A percentile compares a stretch with the other conserved stretches of the same genome.
Conservation (phyloP, 2,113 vertebrate species). For the Chaetodon auriga region DNA sequence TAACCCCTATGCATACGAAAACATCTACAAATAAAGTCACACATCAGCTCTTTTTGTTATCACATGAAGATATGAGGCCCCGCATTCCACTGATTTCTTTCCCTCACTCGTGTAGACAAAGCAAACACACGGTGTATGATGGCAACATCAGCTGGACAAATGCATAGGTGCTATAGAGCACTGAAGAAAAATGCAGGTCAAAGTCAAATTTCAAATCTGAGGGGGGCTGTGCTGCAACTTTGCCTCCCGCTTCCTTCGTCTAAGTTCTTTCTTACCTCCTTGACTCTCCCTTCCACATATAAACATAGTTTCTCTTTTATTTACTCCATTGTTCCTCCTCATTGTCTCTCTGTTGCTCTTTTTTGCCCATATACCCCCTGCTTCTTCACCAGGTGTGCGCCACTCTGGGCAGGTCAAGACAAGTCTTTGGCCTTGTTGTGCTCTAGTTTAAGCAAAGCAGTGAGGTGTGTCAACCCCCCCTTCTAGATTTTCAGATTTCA, state of each 20-base stretch:
- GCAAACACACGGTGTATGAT: conserved; percentile 61
- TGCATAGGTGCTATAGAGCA: background rate
- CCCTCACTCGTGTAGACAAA: conserved; percentile 65
- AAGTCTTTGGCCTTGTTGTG: conserved; percentile 55
- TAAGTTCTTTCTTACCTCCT: background rate
- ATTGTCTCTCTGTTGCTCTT: background rate
- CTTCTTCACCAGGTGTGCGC: conserved; percentile 54
- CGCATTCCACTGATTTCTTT: conserved; percentile 61
- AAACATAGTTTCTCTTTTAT: background rate
- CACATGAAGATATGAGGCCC: conserved; percentile 26
- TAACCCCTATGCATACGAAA: conserved; percentile 32
- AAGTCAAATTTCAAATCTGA: conserved; percentile 23
- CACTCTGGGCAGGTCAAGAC: conserved; percentile 62
- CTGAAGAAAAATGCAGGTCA: conserved; percentile 26
- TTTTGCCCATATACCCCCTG: conserved; percentile 2
- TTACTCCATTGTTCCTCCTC: conserved; percentile 9
- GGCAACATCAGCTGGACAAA: conserved; percentile 56
- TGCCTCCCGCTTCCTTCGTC: background rate
- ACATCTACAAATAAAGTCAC: conserved; percentile 59
- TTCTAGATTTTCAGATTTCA: conserved; percentile 38
- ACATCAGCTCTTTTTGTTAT: conserved; percentile 62
- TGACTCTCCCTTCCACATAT: background rate
- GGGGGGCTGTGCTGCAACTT: background rate
- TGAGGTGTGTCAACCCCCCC: conserved; percentile 42
- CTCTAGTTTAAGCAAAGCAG: conserved; percentile 46